phyloP scores from a whole-genome alignment of 2,888 invertebrate genomes.

The Thereva unica region DNA sequence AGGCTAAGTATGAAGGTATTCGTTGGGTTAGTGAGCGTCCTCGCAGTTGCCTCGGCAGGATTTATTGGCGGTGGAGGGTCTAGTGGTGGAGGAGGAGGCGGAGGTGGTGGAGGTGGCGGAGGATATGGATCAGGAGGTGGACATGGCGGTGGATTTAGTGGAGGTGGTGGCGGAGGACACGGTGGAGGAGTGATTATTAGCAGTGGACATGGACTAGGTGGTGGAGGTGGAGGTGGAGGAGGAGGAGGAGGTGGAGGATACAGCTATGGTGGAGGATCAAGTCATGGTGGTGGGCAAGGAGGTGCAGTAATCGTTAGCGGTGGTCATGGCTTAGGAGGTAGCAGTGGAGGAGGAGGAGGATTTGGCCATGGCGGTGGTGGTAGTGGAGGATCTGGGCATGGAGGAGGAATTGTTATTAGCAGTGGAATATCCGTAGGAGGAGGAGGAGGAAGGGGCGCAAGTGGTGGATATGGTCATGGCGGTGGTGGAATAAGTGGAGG shows the following conservation, averaged over 20 bases:
- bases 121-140: not conserved
- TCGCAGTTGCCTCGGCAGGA: not conserved
- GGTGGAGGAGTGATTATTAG: not conserved
- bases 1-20: not conserved
- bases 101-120: not conserved
- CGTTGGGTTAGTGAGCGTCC: not conserved
- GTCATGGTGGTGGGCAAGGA: not conserved
- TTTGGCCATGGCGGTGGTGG: not conserved
- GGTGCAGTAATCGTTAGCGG: not conserved
- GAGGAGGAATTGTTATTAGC: not conserved
- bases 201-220: not conserved
- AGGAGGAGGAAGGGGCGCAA: not conserved
- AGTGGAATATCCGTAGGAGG: not conserved
- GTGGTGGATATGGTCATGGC: no score
- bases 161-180: conserved; percentile 1
- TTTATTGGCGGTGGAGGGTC: not conserved
- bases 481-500: not conserved
- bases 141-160: conserved; percentile 2
- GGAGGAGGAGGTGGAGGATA: not conserved
- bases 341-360: not conserved
- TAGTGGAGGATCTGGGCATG: not conserved
- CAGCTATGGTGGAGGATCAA: no score
- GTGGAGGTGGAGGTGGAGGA: not conserved
- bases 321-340: not conserved
- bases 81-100: not conserved